phyloP scores from a whole-genome alignment of 2,888 invertebrate genomes.

The Dryococelus australis region DNA sequence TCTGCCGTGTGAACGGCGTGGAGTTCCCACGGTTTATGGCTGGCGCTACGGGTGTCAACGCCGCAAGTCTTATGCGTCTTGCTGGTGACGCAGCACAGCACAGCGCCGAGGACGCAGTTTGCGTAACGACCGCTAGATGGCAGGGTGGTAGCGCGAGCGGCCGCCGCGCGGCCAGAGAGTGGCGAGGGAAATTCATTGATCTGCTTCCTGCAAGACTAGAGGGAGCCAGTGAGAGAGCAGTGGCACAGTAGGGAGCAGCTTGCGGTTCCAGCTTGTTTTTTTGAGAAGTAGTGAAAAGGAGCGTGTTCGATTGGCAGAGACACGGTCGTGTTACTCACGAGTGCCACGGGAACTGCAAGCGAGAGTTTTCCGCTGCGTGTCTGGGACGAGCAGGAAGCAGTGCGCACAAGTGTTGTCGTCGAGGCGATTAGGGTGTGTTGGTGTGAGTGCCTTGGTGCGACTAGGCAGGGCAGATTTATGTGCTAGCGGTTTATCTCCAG shows the following conservation, averaged over 20 bases:
- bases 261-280: conserved; percentile 47
- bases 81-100: neutral
- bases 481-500: conserved; percentile 56
- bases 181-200: conserved; percentile 46
- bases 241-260: conserved; percentile 41
- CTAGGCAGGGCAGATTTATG: conserved; percentile 39
- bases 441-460: neutral
- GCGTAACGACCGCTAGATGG: conserved; percentile 38
- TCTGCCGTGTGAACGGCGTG: neutral
- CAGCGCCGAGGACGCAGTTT: conserved; percentile 9
- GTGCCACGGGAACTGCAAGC: neutral
- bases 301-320: neutral
- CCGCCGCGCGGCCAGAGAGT: conserved; percentile 31
- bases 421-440: conserved; percentile 32
- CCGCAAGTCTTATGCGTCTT: neutral
- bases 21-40: neutral
- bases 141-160: conserved; percentile 33
- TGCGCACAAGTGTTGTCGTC: neutral
- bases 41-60: neutral
- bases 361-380: neutral
- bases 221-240: conserved; percentile 25
- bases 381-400: neutral
- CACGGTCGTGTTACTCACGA: neutral
- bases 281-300: neutral
- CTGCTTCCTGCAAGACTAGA: conserved; percentile 41